phyloP scores from a whole-genome alignment of 2,888 invertebrate genomes.

The Calliphora vomitoria region DNA sequence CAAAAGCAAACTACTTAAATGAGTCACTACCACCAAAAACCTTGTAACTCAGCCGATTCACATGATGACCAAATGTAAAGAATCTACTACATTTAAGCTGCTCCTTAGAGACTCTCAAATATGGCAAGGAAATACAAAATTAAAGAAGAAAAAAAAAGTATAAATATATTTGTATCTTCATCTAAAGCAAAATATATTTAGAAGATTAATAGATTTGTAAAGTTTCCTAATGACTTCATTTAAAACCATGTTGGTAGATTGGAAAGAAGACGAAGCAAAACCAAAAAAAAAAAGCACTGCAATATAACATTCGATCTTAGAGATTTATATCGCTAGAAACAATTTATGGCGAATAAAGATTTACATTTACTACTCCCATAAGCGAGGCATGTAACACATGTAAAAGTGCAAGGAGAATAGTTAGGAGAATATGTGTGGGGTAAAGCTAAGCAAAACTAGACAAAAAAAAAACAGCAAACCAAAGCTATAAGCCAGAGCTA shows the following conservation, averaged over 20 bases:
- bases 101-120: conserved; percentile 42
- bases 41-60: conserved; percentile 1
- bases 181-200: conserved; percentile 62
- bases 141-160: conserved; percentile 32
- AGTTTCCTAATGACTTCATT: conserved; percentile 74
- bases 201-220: conserved; percentile 74
- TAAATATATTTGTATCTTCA: conserved; percentile 51
- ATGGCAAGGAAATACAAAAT: conserved; percentile 22
- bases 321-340: conserved; percentile 71
- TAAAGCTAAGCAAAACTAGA: conserved; percentile 29
- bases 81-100: conserved; percentile 5
- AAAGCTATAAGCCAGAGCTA: conserved; percentile 36
- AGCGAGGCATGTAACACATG: conserved; percentile 42
- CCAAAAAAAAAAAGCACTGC: conserved; percentile 26
- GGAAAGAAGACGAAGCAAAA: conserved; percentile 7
- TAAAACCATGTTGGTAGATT: conserved; percentile 67
- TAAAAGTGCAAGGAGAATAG: conserved; percentile 27
- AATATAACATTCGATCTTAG: conserved; percentile 71
- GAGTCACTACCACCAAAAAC: conserved; percentile 10
- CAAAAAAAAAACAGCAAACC: neutral
- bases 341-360: conserved; percentile 73
- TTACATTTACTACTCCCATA: conserved; percentile 72
- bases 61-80: conserved; percentile 13
- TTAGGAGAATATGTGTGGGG: conserved; percentile 64
- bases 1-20: neutral